These are phyloP conservation scores for Colletes collaris DNA, from an alignment of 2,888 invertebrate genomes.

Conservation along the genomic window DNA sequence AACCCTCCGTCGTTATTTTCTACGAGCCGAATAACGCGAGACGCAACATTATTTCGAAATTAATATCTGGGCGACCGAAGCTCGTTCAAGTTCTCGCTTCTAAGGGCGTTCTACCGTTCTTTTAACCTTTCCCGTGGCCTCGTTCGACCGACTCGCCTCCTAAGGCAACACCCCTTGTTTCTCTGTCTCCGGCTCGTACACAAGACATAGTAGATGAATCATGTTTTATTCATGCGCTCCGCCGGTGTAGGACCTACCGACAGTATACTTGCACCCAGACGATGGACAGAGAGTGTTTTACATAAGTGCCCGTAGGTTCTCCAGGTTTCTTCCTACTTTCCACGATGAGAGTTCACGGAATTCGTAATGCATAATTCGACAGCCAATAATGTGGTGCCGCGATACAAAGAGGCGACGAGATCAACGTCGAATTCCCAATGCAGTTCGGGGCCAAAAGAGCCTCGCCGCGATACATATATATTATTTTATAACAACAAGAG, in stretches of 20 bases:
- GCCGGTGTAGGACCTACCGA: slow-evolving; percentile 36
- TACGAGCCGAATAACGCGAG: background rate
- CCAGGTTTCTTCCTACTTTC: slow-evolving; percentile 40
- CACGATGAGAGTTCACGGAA: slow-evolving; percentile 28
- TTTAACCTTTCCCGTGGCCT: slow-evolving; percentile 17
- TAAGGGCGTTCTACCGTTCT: background rate
- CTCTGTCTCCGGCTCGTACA: slow-evolving; percentile 58
- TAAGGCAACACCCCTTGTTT: slow-evolving; percentile 51
- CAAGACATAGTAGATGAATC: slow-evolving; percentile 73
- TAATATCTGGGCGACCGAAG: slow-evolving; percentile 42
- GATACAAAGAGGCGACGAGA: background rate
- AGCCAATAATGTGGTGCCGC: slow-evolving; percentile 6
- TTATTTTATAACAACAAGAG: too few relatives aligned
- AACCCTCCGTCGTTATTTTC: too few relatives aligned
- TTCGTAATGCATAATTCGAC: slow-evolving; percentile 16
- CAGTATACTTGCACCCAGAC: slow-evolving; percentile 50
- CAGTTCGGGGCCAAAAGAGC: too few relatives aligned
- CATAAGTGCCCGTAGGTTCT: slow-evolving; percentile 59
- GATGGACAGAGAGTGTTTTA: slow-evolving; percentile 57
- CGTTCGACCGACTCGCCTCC: slow-evolving; percentile 29
- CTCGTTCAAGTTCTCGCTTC: slow-evolving; percentile 6
- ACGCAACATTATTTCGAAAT: slow-evolving; percentile 51
- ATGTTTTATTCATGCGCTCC: slow-evolving; percentile 75
- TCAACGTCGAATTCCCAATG: background rate
- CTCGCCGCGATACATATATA: too few relatives aligned